phyloP scores from a whole-genome alignment of 1,140 invertebrate genomes.

The Oryctes rhinoceros region DNA sequence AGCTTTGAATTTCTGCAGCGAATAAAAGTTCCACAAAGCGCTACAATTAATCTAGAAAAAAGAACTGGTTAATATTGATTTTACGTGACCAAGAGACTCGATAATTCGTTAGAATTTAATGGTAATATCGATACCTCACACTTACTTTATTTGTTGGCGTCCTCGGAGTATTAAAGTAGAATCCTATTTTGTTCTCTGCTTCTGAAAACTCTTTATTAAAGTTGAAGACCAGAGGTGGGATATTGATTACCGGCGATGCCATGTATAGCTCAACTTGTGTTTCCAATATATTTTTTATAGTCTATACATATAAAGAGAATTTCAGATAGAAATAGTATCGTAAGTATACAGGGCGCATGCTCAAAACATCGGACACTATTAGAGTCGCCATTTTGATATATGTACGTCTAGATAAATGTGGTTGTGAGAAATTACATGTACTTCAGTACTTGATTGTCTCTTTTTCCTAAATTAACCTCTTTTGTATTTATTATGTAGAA shows the following conservation, averaged over 20 bases:
- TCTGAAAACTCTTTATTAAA: constrained; percentile 74
- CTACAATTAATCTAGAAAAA: constrained; percentile 61
- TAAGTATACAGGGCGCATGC: too few species aligned
- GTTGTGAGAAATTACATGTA: too few species aligned
- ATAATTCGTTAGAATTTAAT: not conserved
- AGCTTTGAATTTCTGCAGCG: constrained; percentile 61
- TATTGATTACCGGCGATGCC: constrained; percentile 67
- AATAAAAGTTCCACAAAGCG: constrained; percentile 64
- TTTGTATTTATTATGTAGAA: too few species aligned
- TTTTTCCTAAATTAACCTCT: too few species aligned
- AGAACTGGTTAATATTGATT: not conserved
- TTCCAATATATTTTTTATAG: constrained; percentile 41
- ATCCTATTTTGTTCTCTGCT: constrained; percentile 66
- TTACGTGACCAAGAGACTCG: not conserved
- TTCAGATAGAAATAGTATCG: not conserved
- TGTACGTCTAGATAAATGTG: too few species aligned
- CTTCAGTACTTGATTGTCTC: too few species aligned
- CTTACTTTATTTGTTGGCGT: constrained; percentile 46
- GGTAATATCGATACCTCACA: constrained; percentile 4
- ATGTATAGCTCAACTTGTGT: constrained; percentile 60
- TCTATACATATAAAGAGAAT: constrained; percentile 14
- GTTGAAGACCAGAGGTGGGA: constrained; percentile 70
- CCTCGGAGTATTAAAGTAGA: constrained; percentile 41
- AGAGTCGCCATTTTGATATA: too few species aligned
- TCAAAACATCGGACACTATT: too few species aligned